phyloP scores from a whole-genome alignment of 2,888 invertebrate species.

The Papilio elwesi region DNA sequence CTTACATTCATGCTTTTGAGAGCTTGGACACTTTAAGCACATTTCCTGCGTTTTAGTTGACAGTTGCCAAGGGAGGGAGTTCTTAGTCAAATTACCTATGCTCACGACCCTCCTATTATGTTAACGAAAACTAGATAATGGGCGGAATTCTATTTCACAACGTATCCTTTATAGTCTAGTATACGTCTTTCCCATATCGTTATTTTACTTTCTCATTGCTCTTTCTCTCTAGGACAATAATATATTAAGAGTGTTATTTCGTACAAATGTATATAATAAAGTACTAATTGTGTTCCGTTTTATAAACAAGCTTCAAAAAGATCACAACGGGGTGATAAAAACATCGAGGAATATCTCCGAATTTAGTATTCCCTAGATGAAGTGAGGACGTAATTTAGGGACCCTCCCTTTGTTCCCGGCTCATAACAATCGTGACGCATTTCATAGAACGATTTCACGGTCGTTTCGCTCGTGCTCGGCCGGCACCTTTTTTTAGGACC shows the following conservation, averaged over 20 bases:
- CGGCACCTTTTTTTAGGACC: not conserved
- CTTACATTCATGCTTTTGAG: too few relatives aligned
- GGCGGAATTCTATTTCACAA: too few relatives aligned
- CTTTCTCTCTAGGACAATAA: not conserved
- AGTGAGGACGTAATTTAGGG: slow-evolving; percentile 15
- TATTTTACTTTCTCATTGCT: not conserved
- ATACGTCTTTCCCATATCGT: too few relatives aligned
- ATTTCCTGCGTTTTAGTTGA: too few relatives aligned
- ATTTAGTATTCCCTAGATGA: slow-evolving; percentile 22
- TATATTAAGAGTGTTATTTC: not conserved
- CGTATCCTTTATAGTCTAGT: too few relatives aligned
- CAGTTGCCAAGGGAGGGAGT: too few relatives aligned
- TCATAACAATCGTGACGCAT: slow-evolving; percentile 10
- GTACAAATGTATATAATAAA: not conserved
- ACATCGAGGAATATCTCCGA: not conserved
- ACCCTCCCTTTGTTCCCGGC: not conserved
- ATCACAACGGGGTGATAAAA: not conserved
- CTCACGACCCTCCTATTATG: too few relatives aligned
- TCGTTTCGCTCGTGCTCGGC: slow-evolving; percentile 7
- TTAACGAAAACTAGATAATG: too few relatives aligned
- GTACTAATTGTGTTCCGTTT: not conserved
- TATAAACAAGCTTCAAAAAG: not conserved
- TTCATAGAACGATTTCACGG: slow-evolving; percentile 32
- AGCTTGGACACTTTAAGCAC: too few relatives aligned
- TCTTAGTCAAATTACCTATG: too few relatives aligned